These are phyloP conservation scores for Temnopleurus reevesii DNA, from an alignment of 53 echinoderm and acorn worm species.

Conservation along the genomic window DNA sequence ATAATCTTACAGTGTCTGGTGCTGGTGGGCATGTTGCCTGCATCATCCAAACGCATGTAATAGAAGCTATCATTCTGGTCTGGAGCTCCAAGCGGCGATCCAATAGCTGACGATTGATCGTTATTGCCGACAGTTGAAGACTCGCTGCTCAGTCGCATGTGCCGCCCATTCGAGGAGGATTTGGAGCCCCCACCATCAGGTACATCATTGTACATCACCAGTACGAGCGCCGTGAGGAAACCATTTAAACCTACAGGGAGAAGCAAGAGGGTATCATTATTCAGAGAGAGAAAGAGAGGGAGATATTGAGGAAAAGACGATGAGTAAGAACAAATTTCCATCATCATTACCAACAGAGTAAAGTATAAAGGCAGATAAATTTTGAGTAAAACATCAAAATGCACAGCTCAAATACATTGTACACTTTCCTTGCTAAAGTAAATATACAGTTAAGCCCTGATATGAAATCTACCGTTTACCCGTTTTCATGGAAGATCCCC, in stretches of 20 bases:
- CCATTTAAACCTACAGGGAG: slow-evolving; percentile 12
- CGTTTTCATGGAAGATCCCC: too few species aligned
- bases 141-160: not conserved
- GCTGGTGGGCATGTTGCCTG: slow-evolving; percentile 26
- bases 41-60: slow-evolving; percentile 71
- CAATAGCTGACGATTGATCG: slow-evolving; percentile 43
- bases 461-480: too few species aligned
- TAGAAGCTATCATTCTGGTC: slow-evolving; percentile 69
- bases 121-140: slow-evolving; percentile 31
- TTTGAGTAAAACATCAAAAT: too few species aligned
- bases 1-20: not conserved
- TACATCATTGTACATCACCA: slow-evolving; percentile 47
- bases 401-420: too few species aligned
- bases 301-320: too few species aligned
- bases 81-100: slow-evolving; percentile 52
- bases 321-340: too few species aligned
- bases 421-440: too few species aligned
- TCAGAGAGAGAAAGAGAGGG: too few species aligned
- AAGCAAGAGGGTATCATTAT: not conserved
- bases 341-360: too few species aligned
- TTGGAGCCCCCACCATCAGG: slow-evolving; percentile 12
- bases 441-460: too few species aligned
- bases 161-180: not conserved
- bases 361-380: too few species aligned
- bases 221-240: slow-evolving; percentile 36